Base-by-base conservation (phyloP, 1,140 invertebrate species). In the Dendroctonus valens region DNA sequence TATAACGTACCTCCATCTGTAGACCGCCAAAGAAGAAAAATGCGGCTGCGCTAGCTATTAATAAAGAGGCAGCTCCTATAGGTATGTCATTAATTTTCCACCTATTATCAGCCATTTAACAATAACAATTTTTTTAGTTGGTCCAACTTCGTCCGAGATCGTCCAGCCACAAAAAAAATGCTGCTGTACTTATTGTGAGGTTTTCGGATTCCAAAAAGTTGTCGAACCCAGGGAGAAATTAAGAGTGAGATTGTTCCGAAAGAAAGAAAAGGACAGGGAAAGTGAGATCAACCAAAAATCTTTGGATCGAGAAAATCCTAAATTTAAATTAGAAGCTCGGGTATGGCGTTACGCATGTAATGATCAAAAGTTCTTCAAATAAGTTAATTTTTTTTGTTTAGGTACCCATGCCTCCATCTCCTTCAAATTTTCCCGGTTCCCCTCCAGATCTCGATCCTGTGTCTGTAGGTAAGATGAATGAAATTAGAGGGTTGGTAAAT, bases 181-280 rank as follows among this genome's bases (percentile, higher is more conserved):
- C 61, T 73, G 74, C 68, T 76, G 76, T 64, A 74, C 74, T 49
- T 76, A 75, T 61, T 77, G 76, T 55, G 75, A 74, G 67, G 69
- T 77, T 11, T 77, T 76, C 52, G 76, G 72, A 12, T 4, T 48
- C 63, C 70, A 73, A 26, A 73, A 74, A 65, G 77, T 77, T 41
- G 81, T 78, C 40, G 80, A 82, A 69, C 80, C 80, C 0, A 76
- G 80, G 8, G 80, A 81, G 70, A 75, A 80, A 38, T 69, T 82
- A 48, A 76, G 81, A 52, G 80, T 78, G 59, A 79, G 81, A 59
- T 70, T 81, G 14, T 75, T 78, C 42, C 79, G 81, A 62, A 70
- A 71, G 26, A 73, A 70, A 70, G 67, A 75, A 64, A 70, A 65
- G 54, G 42, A 61, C 7, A 60, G 41, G 15, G 70, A 68, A 65